Conservation (phyloP, 2,797 vertebrate genomes). For the Enteromius afrohamiltoni region DNA sequence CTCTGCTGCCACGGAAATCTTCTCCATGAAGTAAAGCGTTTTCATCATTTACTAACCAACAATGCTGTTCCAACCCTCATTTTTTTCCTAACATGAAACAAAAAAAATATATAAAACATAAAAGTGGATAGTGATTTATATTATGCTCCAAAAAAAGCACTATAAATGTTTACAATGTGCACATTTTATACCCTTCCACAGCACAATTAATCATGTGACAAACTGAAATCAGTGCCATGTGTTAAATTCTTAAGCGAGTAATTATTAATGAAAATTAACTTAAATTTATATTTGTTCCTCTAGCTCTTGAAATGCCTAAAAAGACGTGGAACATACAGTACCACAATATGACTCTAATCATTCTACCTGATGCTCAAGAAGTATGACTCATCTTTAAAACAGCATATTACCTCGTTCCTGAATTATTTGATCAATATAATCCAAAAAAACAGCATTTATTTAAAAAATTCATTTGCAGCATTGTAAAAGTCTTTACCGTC, state of each 20-base stretch:
- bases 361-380: background rate
- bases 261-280: background rate
- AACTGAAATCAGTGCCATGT: background rate
- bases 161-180: background rate
- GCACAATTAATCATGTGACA: background rate
- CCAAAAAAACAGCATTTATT: no score
- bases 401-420: background rate
- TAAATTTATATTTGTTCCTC: fast-evolving
- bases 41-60: background rate
- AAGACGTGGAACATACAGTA: background rate
- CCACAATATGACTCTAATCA: background rate
- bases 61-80: background rate
- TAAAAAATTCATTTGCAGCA: background rate
- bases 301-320: background rate
- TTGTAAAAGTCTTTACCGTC: background rate
- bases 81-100: background rate
- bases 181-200: background rate
- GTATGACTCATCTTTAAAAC: background rate
- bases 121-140: background rate
- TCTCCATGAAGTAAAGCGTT: background rate
- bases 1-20: constrained; percentile 22
- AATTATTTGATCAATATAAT: background rate
- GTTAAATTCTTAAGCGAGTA: background rate
- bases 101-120: background rate
- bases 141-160: background rate